Conservation (phyloP, 2,888 invertebrate species). For the Athalia rosae region DNA sequence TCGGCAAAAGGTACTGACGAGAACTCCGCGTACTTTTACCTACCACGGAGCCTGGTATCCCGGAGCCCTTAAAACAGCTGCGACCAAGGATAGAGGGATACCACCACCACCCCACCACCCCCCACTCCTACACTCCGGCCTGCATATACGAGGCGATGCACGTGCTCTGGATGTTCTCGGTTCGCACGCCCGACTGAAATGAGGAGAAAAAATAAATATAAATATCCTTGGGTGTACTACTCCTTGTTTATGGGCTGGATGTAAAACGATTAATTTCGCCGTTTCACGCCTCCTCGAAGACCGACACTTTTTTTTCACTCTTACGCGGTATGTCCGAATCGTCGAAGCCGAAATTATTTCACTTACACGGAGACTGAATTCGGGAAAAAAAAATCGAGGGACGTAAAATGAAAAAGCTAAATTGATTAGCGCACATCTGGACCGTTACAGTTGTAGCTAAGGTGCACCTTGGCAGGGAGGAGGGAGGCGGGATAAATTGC, state of each 20-base stretch:
- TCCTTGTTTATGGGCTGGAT: background rate
- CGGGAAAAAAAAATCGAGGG: no score
- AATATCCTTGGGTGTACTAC: background rate
- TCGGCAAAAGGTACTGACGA: no score
- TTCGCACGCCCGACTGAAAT: constrained; percentile 38
- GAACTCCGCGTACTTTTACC: background rate
- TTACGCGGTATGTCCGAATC: no score
- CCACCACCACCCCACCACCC: constrained; percentile 25
- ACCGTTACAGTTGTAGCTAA: background rate
- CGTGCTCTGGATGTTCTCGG: constrained; percentile 45
- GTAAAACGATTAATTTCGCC: constrained; percentile 11
- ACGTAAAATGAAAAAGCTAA: no score
- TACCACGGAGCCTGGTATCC: constrained; percentile 18
- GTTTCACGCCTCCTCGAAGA: background rate
- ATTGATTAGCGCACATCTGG: no score
- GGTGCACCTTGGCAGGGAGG: background rate
- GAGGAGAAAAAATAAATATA: background rate
- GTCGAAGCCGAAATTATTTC: no score
- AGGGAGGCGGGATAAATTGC: background rate
- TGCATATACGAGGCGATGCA: constrained; percentile 37
- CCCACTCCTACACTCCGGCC: background rate
- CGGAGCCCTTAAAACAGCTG: constrained; percentile 47
- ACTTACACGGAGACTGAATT: no score
- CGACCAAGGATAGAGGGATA: constrained; percentile 6
- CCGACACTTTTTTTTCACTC: background rate